phyloP scores from a whole-genome alignment of 2,113 vertebrate genomes.

The Mystacornis crossleyi region DNA sequence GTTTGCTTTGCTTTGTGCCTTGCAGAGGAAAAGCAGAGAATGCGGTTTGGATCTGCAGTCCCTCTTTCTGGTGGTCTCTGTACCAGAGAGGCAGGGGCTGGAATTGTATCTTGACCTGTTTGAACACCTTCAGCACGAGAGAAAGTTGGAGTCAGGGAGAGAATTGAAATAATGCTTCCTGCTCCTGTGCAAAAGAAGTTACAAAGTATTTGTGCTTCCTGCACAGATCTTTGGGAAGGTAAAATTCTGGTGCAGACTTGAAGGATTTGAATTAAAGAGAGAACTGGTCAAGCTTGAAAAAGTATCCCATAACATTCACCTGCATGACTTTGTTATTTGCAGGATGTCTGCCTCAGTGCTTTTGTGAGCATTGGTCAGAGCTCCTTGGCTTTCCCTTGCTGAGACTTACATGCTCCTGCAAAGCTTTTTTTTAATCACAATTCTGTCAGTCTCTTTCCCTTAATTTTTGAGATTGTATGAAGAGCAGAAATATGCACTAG shows the following conservation, averaged over 20 bases:
- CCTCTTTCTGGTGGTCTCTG: not conserved
- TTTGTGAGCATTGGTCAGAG: not conserved
- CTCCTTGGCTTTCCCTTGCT: not conserved
- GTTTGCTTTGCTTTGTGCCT: not conserved
- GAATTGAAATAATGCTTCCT: not conserved
- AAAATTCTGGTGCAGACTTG: not conserved
- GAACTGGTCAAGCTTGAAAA: not conserved
- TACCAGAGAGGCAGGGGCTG: not conserved
- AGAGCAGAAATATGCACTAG: not conserved
- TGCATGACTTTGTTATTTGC: not conserved
- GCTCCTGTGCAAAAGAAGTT: not conserved
- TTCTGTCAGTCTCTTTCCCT: not conserved
- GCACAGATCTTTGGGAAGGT: not conserved
- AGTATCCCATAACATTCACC: not conserved
- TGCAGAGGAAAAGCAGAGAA: not conserved
- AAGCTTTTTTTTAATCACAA: not conserved
- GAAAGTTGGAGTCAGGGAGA: not conserved
- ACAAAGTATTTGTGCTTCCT: not conserved
- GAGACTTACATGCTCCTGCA: not conserved
- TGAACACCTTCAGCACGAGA: not conserved
- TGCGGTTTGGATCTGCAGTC: rapidly evolving
- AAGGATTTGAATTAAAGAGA: not conserved
- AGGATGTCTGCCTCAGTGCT: not conserved
- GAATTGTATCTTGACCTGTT: not conserved
- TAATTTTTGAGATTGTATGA: not conserved